phyloP scores from a whole-genome alignment of 2,888 invertebrate genomes.

The Athalia circularis region DNA sequence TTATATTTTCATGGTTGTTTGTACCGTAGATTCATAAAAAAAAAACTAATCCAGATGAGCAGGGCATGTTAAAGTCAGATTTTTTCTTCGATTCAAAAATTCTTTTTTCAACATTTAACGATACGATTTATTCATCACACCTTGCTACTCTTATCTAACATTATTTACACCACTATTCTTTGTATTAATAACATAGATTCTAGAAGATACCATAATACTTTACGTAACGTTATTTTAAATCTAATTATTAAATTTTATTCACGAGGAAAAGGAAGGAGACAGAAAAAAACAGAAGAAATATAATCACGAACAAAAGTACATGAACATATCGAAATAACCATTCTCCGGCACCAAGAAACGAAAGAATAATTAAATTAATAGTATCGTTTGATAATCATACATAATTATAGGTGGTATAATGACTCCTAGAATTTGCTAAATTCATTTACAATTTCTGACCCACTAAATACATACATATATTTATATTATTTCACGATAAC shows the following conservation, averaged over 20 bases:
- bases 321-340: constrained; percentile 16
- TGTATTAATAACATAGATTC: constrained; percentile 23
- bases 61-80: too few relatives aligned
- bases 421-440: constrained; percentile 10
- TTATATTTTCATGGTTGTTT: constrained; percentile 24
- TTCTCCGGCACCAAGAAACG: constrained; percentile 37
- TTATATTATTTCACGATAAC: constrained; percentile 6
- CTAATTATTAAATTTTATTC: constrained; percentile 12
- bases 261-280: neutral
- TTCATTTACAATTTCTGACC: constrained; percentile 33
- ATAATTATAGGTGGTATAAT: constrained; percentile 11
- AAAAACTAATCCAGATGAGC: neutral
- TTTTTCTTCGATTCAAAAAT: neutral
- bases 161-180: constrained; percentile 35
- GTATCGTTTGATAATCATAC: constrained; percentile 9
- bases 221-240: constrained; percentile 23
- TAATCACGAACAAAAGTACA: neutral
- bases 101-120: constrained; percentile 13
- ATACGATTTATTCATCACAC: constrained; percentile 43
- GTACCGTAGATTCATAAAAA: neutral
- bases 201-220: constrained; percentile 37
- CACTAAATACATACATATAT: neutral
- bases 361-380: constrained; percentile 27
- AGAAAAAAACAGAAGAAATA: neutral
- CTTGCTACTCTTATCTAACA: constrained; percentile 38